Percentiles rank a stretch among this genome's conserved stretches.
Conservation (phyloP, 2,113 vertebrate species). For the Chionis minor region DNA sequence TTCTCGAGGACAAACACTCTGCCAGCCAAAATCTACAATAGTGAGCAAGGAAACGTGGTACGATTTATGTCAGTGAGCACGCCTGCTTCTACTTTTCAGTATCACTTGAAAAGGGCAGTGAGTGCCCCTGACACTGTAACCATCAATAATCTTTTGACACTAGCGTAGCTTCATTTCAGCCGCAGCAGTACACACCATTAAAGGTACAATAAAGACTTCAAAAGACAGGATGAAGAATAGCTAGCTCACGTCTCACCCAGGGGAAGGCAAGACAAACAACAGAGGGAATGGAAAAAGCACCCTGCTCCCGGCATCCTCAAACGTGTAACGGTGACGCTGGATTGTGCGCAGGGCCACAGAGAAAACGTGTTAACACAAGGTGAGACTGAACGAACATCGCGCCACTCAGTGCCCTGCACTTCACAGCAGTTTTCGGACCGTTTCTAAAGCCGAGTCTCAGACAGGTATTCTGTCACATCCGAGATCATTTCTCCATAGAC, state of each 20-base stretch:
- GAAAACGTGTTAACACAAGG: not conserved
- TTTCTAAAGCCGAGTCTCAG: not conserved
- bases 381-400: not conserved
- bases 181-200: not conserved
- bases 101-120: not conserved
- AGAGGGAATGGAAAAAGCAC: not conserved
- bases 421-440: not conserved
- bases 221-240: not conserved
- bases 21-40: conserved; percentile 13
- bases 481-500: not conserved
- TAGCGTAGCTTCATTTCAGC: not conserved
- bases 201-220: not conserved
- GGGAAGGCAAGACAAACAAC: not conserved
- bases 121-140: not conserved
- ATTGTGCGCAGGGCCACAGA: not conserved
- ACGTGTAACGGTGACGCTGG: rapidly evolving
- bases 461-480: not conserved
- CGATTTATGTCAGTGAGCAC: not conserved
- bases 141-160: not conserved
- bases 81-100: conserved; percentile 20
- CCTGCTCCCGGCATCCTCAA: not conserved
- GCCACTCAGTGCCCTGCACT: not conserved
- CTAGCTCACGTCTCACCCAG: not conserved
- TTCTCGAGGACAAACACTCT: not conserved
- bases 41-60: not conserved